Percentiles rank a stretch among this genome's conserved stretches.
phyloP scores from a whole-genome alignment of 2,888 invertebrate genomes.

The Terebella lapidaria region DNA sequence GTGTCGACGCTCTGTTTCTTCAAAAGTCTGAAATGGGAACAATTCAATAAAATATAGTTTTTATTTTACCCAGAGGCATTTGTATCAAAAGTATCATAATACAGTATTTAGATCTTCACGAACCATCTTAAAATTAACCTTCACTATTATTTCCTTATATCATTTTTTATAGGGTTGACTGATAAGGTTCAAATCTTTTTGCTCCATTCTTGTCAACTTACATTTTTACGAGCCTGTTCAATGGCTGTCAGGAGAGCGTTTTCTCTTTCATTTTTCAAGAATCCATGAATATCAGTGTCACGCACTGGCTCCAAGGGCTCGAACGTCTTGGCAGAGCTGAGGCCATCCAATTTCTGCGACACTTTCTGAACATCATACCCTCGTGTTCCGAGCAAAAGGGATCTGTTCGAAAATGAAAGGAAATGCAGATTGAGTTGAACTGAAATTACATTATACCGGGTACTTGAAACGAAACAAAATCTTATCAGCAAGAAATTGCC shows the following conservation, averaged over 20 bases:
- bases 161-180: too few species aligned
- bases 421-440: too few species aligned
- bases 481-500: too few species aligned
- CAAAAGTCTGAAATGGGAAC: conserved; percentile 34
- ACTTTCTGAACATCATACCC: conserved; percentile 92
- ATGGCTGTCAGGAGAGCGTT: conserved; percentile 87
- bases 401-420: too few species aligned
- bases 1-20: conserved; percentile 59
- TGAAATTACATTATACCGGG: too few species aligned
- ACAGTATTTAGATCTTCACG: too few species aligned
- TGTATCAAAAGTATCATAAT: too few species aligned
- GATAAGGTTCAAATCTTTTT: too few species aligned
- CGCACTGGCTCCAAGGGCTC: conserved; percentile 83
- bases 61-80: too few species aligned
- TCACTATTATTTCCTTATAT: too few species aligned
- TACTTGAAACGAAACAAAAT: too few species aligned
- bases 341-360: conserved; percentile 80
- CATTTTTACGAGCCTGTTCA: conserved; percentile 64
- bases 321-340: conserved; percentile 63
- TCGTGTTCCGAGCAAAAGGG: conserved; percentile 81
- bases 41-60: neutral
- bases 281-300: conserved; percentile 83
- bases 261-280: conserved; percentile 86
- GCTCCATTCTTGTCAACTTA: conserved; percentile 31
- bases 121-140: too few species aligned